Evolutionary conservation across 2,888 invertebrate genomes (phyloP).

Genomic region (Rhingia campestris): DNA sequence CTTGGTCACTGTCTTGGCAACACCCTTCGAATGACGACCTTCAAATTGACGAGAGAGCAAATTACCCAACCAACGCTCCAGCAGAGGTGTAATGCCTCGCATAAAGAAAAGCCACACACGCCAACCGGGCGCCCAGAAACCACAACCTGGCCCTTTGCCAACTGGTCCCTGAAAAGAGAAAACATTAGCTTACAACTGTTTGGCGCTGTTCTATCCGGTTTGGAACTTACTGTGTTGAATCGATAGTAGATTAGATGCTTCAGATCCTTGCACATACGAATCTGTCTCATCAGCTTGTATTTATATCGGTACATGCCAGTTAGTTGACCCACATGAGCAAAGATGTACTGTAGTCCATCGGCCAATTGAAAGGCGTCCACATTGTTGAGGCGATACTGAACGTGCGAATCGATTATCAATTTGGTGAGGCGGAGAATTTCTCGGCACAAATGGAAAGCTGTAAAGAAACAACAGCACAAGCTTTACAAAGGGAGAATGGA

Average conservation of each 20-base stretch:
- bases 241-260: conserved; percentile 99
- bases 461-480: conserved; percentile 74
- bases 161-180: conserved; percentile 89
- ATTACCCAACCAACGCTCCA: conserved; percentile 99
- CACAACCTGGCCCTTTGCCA: conserved; percentile 99
- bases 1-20: conserved; percentile 99
- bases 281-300: conserved; percentile 99
- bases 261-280: conserved; percentile 99
- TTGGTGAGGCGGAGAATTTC: conserved; percentile 99
- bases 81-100: conserved; percentile 98
- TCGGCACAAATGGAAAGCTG: conserved; percentile 99
- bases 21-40: conserved; percentile 99
- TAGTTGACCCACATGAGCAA: conserved; percentile 99
- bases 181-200: conserved; percentile 33
- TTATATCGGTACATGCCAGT: conserved; percentile 99
- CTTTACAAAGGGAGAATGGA: conserved; percentile 35
- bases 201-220: neutral
- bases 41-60: conserved; percentile 99
- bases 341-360: conserved; percentile 99
- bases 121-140: conserved; percentile 99
- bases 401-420: conserved; percentile 99
- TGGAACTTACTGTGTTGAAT: conserved; percentile 94
- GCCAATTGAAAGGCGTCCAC: conserved; percentile 99
- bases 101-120: conserved; percentile 99
- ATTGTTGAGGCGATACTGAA: conserved; percentile 99